Evolutionary conservation across 2,797 vertebrate genomes (phyloP).

Genomic region (Alcedo atthis): DNA sequence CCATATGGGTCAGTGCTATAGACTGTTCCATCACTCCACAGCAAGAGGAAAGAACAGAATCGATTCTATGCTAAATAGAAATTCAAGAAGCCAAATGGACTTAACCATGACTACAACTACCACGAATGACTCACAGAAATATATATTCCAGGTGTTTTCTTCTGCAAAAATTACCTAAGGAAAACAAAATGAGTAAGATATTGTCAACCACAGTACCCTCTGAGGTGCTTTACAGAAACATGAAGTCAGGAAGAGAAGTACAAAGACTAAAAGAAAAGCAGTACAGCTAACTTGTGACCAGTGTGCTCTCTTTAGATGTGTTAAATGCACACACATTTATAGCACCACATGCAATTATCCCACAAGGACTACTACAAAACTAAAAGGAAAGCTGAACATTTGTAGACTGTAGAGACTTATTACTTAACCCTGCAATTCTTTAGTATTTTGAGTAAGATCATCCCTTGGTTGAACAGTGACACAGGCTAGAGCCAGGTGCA

Average conservation of each 20-base stretch:
- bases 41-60: background rate
- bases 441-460: conserved; percentile 13
- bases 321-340: background rate
- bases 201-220: background rate
- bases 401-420: background rate
- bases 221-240: background rate
- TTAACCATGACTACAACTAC: background rate
- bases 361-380: background rate
- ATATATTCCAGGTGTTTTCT: background rate
- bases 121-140: background rate
- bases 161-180: background rate
- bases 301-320: background rate
- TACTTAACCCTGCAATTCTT: conserved; percentile 7
- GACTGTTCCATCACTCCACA: background rate
- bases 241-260: background rate
- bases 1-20: background rate
- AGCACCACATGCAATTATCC: background rate
- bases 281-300: background rate
- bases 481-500: conserved; percentile 46
- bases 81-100: background rate
- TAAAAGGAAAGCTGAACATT: background rate
- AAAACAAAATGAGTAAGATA: background rate
- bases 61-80: background rate
- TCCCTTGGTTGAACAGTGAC: background rate
- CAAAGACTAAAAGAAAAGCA: background rate